These are phyloP conservation scores for Periphyllus acericola DNA, from an alignment of 2,888 invertebrate genomes.

Conservation along the genomic window DNA sequence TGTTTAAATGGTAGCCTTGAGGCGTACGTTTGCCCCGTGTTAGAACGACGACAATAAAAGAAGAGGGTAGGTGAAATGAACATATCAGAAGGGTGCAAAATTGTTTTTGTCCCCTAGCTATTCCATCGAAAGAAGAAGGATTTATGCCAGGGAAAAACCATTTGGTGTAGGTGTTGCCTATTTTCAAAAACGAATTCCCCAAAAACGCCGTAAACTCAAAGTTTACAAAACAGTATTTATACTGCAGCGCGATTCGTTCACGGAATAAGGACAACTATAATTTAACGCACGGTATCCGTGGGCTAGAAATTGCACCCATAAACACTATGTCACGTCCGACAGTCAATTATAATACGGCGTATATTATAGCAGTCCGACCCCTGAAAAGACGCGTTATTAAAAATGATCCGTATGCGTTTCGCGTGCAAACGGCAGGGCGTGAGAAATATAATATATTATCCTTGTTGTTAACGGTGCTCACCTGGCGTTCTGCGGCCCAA, in stretches of 20 bases:
- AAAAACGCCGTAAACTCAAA: slow-evolving; percentile 2
- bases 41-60: slow-evolving; percentile 6
- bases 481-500: slow-evolving; percentile 76
- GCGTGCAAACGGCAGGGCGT: slow-evolving; percentile 29
- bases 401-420: slow-evolving; percentile 20
- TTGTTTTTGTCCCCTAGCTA: slow-evolving; percentile 54
- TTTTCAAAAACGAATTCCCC: slow-evolving; percentile 4
- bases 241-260: slow-evolving; percentile 2
- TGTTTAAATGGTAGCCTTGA: slow-evolving; percentile 42
- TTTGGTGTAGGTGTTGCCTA: slow-evolving; percentile 23
- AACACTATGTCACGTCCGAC: slow-evolving; percentile 47
- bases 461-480: slow-evolving; percentile 66
- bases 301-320: slow-evolving; percentile 18
- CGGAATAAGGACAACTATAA: slow-evolving; percentile 5
- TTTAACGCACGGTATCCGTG: slow-evolving; percentile 17
- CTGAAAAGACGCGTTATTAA: slow-evolving; percentile 17
- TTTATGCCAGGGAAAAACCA: slow-evolving; percentile 11
- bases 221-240: slow-evolving; percentile 21
- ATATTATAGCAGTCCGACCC: neutral
- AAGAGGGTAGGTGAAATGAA: slow-evolving; percentile 50
- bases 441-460: slow-evolving; percentile 19
- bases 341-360: neutral
- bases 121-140: slow-evolving; percentile 37
- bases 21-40: neutral
- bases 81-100: slow-evolving; percentile 38